These are phyloP conservation scores for Coregonus clupeaformis DNA, from an alignment of 2,113 vertebrate species.

Conservation along the genomic window DNA sequence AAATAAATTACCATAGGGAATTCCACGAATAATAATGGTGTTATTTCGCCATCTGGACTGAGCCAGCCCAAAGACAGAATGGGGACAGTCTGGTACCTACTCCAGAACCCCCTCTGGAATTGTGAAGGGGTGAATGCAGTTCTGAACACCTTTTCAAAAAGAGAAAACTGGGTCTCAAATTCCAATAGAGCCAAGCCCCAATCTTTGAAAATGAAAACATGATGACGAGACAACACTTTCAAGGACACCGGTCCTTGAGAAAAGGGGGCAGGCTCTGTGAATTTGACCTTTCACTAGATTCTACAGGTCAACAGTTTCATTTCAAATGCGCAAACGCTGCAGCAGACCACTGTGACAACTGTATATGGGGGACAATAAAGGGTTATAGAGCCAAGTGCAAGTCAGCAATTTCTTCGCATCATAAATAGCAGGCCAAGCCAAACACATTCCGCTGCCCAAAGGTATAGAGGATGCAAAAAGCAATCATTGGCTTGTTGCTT, in stretches of 20 bases:
- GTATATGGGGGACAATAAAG: not conserved
- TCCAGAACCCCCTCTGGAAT: not conserved
- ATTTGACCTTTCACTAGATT: not conserved
- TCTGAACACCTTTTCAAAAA: not conserved
- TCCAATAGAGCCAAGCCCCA: no score
- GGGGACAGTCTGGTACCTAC: not conserved
- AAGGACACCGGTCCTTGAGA: no score
- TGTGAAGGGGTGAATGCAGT: not conserved
- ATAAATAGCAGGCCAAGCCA: not conserved
- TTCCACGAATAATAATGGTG: not conserved
- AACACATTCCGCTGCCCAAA: not conserved
- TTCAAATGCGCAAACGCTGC: not conserved
- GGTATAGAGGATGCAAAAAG: not conserved
- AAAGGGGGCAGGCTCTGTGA: no score
- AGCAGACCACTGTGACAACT: not conserved
- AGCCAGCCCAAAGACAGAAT: conserved; percentile 1
- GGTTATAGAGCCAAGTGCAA: not conserved
- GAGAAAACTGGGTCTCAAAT: no score
- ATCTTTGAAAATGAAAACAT: not conserved
- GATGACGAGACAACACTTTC: not conserved
- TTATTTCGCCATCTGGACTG: not conserved
- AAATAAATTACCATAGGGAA: not conserved
- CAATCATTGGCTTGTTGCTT: not conserved
- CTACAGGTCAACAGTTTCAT: not conserved
- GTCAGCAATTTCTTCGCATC: not conserved